Percentiles rank a stretch among this genome's conserved stretches.
Evolutionary conservation across 2,797 vertebrate genomes (phyloP).

Genomic region (Manis pentadactyla): DNA sequence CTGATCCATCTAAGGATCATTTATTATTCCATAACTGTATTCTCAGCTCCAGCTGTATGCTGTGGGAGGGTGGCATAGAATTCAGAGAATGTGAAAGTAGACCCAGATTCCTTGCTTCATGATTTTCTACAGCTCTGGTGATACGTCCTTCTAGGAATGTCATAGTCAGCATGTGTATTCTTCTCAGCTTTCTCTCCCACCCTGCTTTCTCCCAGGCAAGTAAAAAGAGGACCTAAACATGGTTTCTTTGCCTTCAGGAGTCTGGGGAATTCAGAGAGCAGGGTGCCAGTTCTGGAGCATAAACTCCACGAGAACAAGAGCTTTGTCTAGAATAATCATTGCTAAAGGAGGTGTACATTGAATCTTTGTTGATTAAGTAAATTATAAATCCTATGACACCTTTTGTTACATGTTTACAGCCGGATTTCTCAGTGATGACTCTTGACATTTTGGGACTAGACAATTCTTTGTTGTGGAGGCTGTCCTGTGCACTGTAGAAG

Average conservation of each 20-base stretch:
- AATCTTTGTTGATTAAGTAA: background rate
- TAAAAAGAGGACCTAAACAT: background rate
- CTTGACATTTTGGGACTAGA: background rate
- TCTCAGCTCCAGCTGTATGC: background rate
- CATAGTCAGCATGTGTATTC: accelerated
- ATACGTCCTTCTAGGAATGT: background rate
- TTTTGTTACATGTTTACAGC: accelerated
- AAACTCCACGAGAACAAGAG: background rate
- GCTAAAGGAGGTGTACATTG: background rate
- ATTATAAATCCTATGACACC: background rate
- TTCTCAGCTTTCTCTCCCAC: background rate
- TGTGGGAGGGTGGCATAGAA: background rate
- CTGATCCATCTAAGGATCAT: background rate
- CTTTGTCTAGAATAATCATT: background rate
- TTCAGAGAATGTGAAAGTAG: background rate
- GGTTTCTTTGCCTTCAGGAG: background rate
- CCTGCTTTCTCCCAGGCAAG: background rate
- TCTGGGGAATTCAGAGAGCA: background rate
- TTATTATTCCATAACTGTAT: background rate
- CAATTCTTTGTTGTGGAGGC: background rate
- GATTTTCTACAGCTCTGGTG: background rate
- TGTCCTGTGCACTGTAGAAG: background rate
- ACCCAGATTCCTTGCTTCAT: background rate
- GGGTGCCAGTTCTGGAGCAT: background rate
- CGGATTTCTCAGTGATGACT: background rate